Conservation (phyloP, 1,140 invertebrate genomes). For the Microplitis demolitor region DNA sequence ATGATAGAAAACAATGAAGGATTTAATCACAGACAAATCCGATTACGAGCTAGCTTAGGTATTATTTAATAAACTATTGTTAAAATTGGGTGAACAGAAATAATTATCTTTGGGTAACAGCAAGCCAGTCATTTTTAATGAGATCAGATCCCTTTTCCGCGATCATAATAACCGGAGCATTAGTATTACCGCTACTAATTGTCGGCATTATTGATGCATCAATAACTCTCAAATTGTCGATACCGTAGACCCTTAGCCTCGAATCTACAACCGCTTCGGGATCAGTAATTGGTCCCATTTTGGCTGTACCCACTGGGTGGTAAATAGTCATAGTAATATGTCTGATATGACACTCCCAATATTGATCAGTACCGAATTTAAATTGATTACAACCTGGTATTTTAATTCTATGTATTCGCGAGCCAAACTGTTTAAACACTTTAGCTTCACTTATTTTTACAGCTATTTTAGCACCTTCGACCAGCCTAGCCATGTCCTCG, state of each 20-base stretch:
- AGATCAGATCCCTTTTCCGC: slow-evolving; percentile 84
- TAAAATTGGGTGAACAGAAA: no score
- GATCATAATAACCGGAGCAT: slow-evolving; percentile 86
- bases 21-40: slow-evolving; percentile 64
- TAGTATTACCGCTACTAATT: slow-evolving; percentile 80
- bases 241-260: slow-evolving; percentile 75
- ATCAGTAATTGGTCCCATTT: slow-evolving; percentile 83
- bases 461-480: slow-evolving; percentile 82
- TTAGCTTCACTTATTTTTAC: slow-evolving; percentile 73
- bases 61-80: no score
- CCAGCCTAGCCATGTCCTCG: slow-evolving; percentile 74
- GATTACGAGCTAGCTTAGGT: slow-evolving; percentile 31
- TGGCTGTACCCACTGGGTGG: slow-evolving; percentile 79
- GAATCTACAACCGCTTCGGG: slow-evolving; percentile 81
- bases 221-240: slow-evolving; percentile 78
- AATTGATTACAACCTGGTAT: slow-evolving; percentile 79
- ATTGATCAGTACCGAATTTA: slow-evolving; percentile 76
- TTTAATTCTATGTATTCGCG: slow-evolving; percentile 73
- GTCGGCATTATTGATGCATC: slow-evolving; percentile 91
- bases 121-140: slow-evolving; percentile 76
- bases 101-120: slow-evolving; percentile 11
- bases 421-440: slow-evolving; percentile 81
- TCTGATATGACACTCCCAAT: slow-evolving; percentile 84
- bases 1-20: no score
- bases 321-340: slow-evolving; percentile 88